A percentile compares a stretch with the other conserved stretches of the same genome.
Conservation (phyloP, 2,113 vertebrate species). For the Syngnathus floridae region DNA sequence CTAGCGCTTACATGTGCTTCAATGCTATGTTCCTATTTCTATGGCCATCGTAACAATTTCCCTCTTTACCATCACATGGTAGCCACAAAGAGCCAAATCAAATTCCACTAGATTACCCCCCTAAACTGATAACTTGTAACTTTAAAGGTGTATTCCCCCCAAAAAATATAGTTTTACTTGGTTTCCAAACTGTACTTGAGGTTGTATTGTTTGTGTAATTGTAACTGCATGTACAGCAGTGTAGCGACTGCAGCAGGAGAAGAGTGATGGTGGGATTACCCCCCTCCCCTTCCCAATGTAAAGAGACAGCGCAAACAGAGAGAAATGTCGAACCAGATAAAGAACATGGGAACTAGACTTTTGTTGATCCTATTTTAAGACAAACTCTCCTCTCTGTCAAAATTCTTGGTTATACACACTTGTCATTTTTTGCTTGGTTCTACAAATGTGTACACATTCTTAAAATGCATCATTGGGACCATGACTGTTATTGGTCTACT, state of each 20-base stretch:
- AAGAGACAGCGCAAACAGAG: slow-evolving; percentile 45
- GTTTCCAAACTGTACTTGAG: background rate
- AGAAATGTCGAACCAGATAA: slow-evolving; percentile 19
- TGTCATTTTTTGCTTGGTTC: background rate
- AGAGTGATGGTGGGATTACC: slow-evolving; percentile 19
- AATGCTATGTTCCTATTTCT: background rate
- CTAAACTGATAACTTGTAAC: background rate
- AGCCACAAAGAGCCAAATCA: background rate
- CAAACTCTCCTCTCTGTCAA: background rate
- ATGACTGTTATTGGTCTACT: background rate
- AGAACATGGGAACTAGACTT: slow-evolving; percentile 3
- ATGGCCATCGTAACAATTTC: background rate
- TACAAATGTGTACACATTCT: background rate
- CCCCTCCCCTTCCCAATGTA: slow-evolving; percentile 30
- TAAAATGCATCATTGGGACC: background rate
- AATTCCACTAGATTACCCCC: background rate
- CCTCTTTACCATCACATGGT: background rate
- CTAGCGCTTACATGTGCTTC: too few relatives aligned
- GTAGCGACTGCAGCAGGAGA: slow-evolving; percentile 25
- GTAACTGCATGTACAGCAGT: slow-evolving; percentile 10
- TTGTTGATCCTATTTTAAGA: background rate
- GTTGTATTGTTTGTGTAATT: background rate
- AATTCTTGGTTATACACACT: background rate
- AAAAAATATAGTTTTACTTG: background rate
- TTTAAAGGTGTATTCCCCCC: background rate